Evolutionary conservation across 2,888 invertebrate genomes (phyloP), one percentile per base, ranked within the genome.

Genomic region (Dryomyza anilis): DNA sequence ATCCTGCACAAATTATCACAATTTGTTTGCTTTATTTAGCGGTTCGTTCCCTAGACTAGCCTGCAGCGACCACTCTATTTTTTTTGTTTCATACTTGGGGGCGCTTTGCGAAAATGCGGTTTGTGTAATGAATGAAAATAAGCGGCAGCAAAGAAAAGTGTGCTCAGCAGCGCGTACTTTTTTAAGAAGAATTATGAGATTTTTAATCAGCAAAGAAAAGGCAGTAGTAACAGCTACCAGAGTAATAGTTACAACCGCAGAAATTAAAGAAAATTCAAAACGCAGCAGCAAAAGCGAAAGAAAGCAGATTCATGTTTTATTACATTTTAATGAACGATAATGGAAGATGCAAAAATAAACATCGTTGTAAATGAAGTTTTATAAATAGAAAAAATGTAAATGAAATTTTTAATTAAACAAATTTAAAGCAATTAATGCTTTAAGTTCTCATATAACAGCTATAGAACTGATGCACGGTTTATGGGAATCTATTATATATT

Each of bases 111-210:
- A 3, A 1, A 21, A 5, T 46, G 46, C 16, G 46, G 46, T 21
- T 21, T 7, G 10, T 21, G 21, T 39, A 57, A 57, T 46, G 30
- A 48, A 63, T 50, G 56, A 63, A 60, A 55, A 39, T 48, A 60
- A 65, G 29, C 33, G 60, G 36, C 8, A 36, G 27, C 7, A 29
- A 8, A 39, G 48, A 12, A 3, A 23, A 30, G 23, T 56, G 56
- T 50, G 56, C 65, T n/a, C n/a, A 65, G 56, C 61, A 46, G 30
- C 48, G 65, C 61, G 43, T 65, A 30, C 48, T 50, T 61, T 46
- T n/a, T 50, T 50, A 10, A 56, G 33, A 61, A 53, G 50, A 65
- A 53, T 56, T 61, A 65, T 61, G 65, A 61, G 56, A 48, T 65
- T 56, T 57, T 60, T 46, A 56, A 43, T 53, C 56, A 61, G 25